These are phyloP conservation scores for Julus scanicus DNA, from an alignment of 2,888 invertebrate species.

Conservation along the genomic window DNA sequence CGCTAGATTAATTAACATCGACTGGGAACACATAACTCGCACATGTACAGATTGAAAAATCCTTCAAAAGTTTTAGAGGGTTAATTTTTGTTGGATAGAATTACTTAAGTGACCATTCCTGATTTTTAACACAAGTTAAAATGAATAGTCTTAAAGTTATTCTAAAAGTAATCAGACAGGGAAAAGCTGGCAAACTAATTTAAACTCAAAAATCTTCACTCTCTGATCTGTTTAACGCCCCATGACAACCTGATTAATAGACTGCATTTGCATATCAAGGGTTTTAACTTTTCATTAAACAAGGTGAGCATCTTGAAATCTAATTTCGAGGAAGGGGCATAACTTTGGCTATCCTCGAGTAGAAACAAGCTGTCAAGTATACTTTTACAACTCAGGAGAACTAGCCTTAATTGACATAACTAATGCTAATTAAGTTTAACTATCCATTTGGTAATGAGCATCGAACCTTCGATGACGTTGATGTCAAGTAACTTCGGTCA, in stretches of 20 bases:
- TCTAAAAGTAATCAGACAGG: neutral
- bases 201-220: neutral
- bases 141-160: too few species aligned
- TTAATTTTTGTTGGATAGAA: too few species aligned
- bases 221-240: neutral
- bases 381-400: neutral
- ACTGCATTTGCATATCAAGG: neutral
- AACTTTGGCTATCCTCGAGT: neutral
- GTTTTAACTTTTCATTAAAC: slow-evolving; percentile 12
- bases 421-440: neutral
- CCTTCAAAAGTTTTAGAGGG: too few species aligned
- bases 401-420: neutral
- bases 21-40: too few species aligned
- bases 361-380: neutral
- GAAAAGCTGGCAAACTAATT: neutral
- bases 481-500: slow-evolving; percentile 4
- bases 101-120: too few species aligned
- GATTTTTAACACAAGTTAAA: too few species aligned
- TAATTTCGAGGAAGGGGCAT: neutral
- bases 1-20: too few species aligned
- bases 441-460: neutral
- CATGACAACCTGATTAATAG: neutral
- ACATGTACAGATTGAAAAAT: too few species aligned
- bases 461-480: neutral
- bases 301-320: neutral